Evolutionary conservation across 1,140 invertebrate genomes (phyloP), one percentile per base, ranked within the genome.

Genomic region (Cydia fagiglandana): DNA sequence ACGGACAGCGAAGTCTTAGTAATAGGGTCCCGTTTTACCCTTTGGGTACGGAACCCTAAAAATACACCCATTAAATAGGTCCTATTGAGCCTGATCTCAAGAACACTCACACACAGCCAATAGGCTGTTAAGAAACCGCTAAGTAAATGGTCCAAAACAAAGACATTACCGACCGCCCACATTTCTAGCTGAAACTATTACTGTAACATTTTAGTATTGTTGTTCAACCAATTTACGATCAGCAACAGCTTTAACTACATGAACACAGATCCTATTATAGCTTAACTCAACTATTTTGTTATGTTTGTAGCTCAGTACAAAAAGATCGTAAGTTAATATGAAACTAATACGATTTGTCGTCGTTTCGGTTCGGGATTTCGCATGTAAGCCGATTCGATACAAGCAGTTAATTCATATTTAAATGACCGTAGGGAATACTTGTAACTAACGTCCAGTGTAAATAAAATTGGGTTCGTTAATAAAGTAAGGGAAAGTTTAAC

Each of bases 331-430:
- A 61, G 56, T 24, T 10, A 1, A 1, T 24, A 24, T 61, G 10
- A 61, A 12, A 24, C 4, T 24, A 4, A n/a, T 24, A 24, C 9
- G 56, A 17, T 24, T 24, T 61, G 2, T 4, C 0, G 9, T 24
- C 56, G 7, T 61, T 61, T 61, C 7, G 20, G 15, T 61, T n/a
- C 20, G 6, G 20, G 56, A 17, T 61, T 61, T 61, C n/a, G 4
- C n/a, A 12, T 61, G 20, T 61, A 61, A 61, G 56, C 56, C 56
- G 56, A 24, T 61, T 61, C 17, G 20, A 61, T 24, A 24, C 56
- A 61, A 9, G 56, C 56, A 61, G 56, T 61, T 61, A 24, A 61
- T 61, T 61, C 56, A 61, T 61, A 61, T 61, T 24, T 61, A 61
- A 61, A 24, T 20, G 56, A 24, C 56, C 20, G 10, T 61, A 24